Evolutionary conservation across 1,140 invertebrate species (phyloP).

Genomic region (Chironomus striatipennis): DNA sequence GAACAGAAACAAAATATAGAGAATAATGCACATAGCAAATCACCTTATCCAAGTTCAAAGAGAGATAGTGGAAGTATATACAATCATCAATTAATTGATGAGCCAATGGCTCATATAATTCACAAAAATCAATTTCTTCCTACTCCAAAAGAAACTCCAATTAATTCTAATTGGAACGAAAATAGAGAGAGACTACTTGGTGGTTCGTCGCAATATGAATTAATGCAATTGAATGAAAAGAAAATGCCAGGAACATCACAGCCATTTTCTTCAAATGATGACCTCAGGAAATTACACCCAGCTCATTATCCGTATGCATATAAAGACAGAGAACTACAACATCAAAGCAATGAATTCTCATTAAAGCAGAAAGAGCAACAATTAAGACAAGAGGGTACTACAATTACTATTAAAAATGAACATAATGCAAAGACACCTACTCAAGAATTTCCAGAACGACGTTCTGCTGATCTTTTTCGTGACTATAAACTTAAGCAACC

Average conservation of each 20-base stretch:
- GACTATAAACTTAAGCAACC: slow-evolving; percentile 15
- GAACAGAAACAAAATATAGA: not conserved
- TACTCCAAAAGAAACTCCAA: not conserved
- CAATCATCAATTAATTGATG: slow-evolving; percentile 9
- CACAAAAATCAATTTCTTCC: slow-evolving; percentile 24
- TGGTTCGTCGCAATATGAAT: not conserved
- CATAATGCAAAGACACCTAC: not conserved
- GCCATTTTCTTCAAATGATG: not conserved
- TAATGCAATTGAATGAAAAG: not conserved
- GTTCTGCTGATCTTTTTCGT: slow-evolving; percentile 16
- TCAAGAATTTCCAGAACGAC: not conserved
- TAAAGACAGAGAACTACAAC: slow-evolving; percentile 18
- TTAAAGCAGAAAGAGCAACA: slow-evolving; percentile 1
- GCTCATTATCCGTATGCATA: not conserved
- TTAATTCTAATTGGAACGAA: not conserved
- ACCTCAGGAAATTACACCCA: not conserved
- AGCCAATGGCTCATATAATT: slow-evolving; percentile 24
- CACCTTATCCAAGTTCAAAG: slow-evolving; percentile 24
- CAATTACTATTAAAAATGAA: slow-evolving; percentile 1
- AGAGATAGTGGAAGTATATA: not conserved
- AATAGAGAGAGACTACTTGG: not conserved
- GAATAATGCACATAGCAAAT: not conserved
- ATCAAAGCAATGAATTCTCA: not conserved
- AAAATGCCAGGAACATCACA: not conserved
- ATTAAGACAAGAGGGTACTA: not conserved